Base-by-base conservation (phyloP, 2,888 invertebrate species). In the Ormyrus rosae region DNA sequence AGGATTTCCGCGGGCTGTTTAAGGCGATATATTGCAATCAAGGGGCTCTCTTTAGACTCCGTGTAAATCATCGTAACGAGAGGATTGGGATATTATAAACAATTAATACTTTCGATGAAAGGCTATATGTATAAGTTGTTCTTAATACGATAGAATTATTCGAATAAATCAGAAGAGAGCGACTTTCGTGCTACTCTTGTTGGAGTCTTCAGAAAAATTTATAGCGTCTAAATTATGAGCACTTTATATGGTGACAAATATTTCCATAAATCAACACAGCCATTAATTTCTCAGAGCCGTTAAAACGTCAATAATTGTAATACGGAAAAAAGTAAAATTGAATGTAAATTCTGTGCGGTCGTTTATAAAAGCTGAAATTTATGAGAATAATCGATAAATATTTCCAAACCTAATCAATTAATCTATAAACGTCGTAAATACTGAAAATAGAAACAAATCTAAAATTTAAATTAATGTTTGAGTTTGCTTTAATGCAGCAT, bases 1-100 rank as follows among this genome's bases (percentile, higher is more conserved):
- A 74, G 78, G 81, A 81, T 81, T 81, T 81, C 61, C 74, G 50
- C 63, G 34, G 19, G 70, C 78, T 78, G 74, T 81, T 74, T 71
- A 81, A 70, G 74, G 48, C 65, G 67, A 68, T 72, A 80, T 77
- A 72, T 72, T 3, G 68, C 68, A 72, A 80, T 76, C 68, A 77
- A 51, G 64, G 45, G 34, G 9, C 9, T 53, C 13, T n/a, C 45
- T 64, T 10, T 3, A 6, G 13, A 10, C 60, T 67, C 67, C 19
- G 65, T 67, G 53, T 60, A 80, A 70, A 64, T 80, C 70, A 70
- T 56, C n/a, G 50, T 10, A 11, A 10, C 48, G 11, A 60, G 55
- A 6, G 2, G 46, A 48, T 45, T 11, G 10, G 13, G 19, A 34
- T n/a, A 45, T 70, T 70, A 70, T 34, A 53, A 53, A 53, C 53